A percentile compares a stretch with the other conserved stretches of the same genome.
Conservation (phyloP, 2,113 vertebrate species). For the Fulmarus glacialis region DNA sequence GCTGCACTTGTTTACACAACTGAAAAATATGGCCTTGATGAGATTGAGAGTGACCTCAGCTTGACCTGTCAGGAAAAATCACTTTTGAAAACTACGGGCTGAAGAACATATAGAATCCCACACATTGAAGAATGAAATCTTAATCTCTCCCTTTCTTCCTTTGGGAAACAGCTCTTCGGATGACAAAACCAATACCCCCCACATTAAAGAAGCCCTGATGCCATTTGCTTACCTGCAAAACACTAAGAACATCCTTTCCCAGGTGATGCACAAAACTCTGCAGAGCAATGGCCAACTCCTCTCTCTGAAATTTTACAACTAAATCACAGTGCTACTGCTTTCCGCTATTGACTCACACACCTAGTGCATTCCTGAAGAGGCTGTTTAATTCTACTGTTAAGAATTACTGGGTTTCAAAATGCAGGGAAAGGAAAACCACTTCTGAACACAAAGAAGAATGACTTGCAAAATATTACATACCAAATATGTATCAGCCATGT, state of each 20-base stretch:
- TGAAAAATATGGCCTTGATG: neutral
- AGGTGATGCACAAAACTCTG: neutral
- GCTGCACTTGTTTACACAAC: neutral
- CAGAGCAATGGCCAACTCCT: neutral
- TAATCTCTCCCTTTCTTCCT: neutral
- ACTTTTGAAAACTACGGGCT: neutral
- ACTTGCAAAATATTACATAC: neutral
- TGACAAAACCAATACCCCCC: neutral
- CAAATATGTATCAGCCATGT: neutral
- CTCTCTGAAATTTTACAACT: neutral
- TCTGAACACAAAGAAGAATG: neutral
- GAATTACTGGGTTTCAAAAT: neutral
- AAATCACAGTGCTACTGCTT: neutral
- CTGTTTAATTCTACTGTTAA: neutral
- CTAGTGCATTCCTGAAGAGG: neutral
- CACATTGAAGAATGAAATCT: neutral
- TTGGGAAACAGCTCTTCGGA: neutral
- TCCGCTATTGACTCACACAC: neutral
- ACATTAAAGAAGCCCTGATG: neutral
- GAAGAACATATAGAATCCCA: neutral
- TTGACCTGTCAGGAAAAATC: neutral
- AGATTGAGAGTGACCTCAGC: neutral
- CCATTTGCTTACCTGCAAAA: neutral
- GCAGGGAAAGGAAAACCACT: neutral
- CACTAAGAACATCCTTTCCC: neutral